Base-by-base conservation (phyloP, 2,797 vertebrate genomes). In the Limosa lapponica region DNA sequence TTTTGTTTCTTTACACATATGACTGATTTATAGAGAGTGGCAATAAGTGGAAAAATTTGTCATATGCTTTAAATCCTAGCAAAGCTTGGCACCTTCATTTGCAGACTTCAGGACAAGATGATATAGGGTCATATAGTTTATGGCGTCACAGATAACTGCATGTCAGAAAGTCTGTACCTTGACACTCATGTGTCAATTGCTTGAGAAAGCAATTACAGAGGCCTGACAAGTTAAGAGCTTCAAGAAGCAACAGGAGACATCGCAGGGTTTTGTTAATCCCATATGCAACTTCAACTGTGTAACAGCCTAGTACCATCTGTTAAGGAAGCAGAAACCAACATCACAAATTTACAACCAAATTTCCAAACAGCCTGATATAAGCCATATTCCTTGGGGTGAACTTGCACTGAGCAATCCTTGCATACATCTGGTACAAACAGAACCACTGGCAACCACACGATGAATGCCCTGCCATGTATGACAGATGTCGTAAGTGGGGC, bases 121-220 rank as follows among this genome's bases (percentile, higher is more conserved):
- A 80, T 61, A 34, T 8, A 52, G 5, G 17, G 17, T 86, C 54
- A 57, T 49, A 46, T 5, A 77, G 2, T 82, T 90, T 87, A 75
- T 77, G 75, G 23, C 59, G 90, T 80, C 67, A 62, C 20, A 80
- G 37, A 82, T 52, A 44, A 44, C 14, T 79, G 23, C 20, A 44
- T 44, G 46, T 90, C 90, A 91, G 37, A 69, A 93, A 75, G 37
- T 41, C 44, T 64, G 46, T 82, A 49, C 49, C 32, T 85, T 75
- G 71, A 72, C 79, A 69, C 6, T 67, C 30, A 22, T 19, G 17
- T 57, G 85, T 82, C 94, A 80, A 3, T n/a, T 82, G 11, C 49
- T 85, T 80, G 64, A 93, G 67, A 90, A 85, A 94, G 79, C 28
- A 91, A 82, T 93, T 90, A 89, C 39, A 78, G 87, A 58, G n/a